phyloP scores from a whole-genome alignment of 1,140 invertebrate species.

The Ceratina japonica region DNA sequence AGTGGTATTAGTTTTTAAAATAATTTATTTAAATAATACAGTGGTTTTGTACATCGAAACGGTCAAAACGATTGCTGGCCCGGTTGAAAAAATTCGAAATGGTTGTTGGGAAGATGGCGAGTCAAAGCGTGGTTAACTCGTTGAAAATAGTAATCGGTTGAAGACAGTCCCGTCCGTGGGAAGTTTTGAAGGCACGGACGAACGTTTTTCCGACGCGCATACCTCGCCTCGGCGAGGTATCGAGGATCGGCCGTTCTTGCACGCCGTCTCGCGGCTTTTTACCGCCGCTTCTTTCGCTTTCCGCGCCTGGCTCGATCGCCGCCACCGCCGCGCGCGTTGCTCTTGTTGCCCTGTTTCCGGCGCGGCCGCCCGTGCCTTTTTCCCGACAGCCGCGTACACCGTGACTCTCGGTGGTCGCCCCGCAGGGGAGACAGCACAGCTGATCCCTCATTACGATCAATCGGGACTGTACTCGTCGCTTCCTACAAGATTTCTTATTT shows the following conservation, averaged over 20 bases:
- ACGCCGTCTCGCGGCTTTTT: conserved; percentile 28
- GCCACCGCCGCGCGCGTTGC: neutral
- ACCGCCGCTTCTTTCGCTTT: conserved; percentile 42
- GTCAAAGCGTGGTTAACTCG: neutral
- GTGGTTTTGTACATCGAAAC: too few species aligned
- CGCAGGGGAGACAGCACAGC: conserved; percentile 44
- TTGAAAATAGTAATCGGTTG: too few species aligned
- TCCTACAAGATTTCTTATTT: too few species aligned
- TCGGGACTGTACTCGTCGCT: conserved; percentile 48
- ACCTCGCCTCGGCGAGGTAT: conserved; percentile 50
- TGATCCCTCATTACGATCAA: conserved; percentile 45
- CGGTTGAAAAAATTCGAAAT: too few species aligned
- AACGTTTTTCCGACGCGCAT: conserved; percentile 56
- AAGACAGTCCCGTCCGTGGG: too few species aligned
- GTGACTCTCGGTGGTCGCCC: conserved; percentile 69
- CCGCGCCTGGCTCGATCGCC: neutral
- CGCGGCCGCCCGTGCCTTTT: conserved; percentile 32
- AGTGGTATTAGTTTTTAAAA: too few species aligned
- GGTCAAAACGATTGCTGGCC: too few species aligned
- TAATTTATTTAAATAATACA: too few species aligned
- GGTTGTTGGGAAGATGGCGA: too few species aligned
- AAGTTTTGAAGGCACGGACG: conserved; percentile 11
- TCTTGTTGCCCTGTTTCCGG: conserved; percentile 56
- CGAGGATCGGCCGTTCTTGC: conserved; percentile 52
- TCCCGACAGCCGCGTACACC: neutral